Evolutionary conservation across 2,797 vertebrate genomes (phyloP).

Genomic region (Hephaestus fuliginosus): DNA sequence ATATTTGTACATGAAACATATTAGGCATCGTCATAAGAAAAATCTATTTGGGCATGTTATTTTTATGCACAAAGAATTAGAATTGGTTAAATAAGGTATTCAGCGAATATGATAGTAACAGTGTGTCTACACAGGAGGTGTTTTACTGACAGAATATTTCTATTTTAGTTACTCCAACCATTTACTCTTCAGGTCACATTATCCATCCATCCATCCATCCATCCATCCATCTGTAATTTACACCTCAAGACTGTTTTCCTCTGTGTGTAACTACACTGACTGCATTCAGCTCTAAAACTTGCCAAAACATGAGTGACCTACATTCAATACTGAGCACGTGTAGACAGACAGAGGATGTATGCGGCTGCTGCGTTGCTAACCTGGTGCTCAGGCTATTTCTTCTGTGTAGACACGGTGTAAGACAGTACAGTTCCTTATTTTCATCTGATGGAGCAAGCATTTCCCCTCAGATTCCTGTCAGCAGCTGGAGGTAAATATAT

Average conservation of each 20-base stretch:
- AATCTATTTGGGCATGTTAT: neutral
- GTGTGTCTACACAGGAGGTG: too few species aligned
- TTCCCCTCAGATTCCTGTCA: neutral
- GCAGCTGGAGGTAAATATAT: neutral
- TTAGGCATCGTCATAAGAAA: neutral
- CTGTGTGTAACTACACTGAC: neutral
- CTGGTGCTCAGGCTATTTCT: neutral
- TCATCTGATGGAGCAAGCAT: neutral
- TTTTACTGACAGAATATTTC: neutral
- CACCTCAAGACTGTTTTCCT: neutral
- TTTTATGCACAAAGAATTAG: neutral
- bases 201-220: too few species aligned
- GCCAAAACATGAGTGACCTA: neutral
- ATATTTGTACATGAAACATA: neutral
- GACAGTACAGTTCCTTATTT: neutral
- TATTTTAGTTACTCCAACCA: too few species aligned
- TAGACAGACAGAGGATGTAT: neutral
- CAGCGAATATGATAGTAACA: neutral
- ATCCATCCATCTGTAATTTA: neutral
- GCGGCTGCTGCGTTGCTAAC: neutral
- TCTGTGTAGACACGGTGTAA: neutral
- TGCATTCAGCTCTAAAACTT: neutral
- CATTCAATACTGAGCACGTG: neutral
- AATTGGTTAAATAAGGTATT: neutral
- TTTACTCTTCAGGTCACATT: too few species aligned